Evolutionary conservation across 2,113 vertebrate genomes (phyloP).

Genomic region (Gasterosteus nipponicus): DNA sequence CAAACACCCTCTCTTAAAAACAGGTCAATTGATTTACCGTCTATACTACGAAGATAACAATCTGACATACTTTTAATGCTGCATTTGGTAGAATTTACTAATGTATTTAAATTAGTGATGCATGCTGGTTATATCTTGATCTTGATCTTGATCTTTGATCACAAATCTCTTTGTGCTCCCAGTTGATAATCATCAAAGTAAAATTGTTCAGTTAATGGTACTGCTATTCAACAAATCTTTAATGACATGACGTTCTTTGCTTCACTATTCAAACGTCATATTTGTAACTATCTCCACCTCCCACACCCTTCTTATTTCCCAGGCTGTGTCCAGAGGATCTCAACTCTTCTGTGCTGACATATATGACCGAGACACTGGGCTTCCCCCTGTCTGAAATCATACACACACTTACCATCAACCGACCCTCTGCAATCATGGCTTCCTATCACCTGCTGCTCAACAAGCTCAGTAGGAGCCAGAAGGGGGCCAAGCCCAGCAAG

Average conservation of each 20-base stretch:
- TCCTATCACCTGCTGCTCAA: conserved; percentile 85
- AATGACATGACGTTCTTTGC: conserved; percentile 6
- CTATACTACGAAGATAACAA: neutral
- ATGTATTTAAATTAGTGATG: neutral
- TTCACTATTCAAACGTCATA: neutral
- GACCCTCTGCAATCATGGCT: conserved; percentile 84
- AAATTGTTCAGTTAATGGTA: conserved; percentile 12
- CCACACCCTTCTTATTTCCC: conserved; percentile 10
- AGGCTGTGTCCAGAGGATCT: conserved; percentile 82
- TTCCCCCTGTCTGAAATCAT: conserved; percentile 81
- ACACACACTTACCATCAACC: conserved; percentile 81
- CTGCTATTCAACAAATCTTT: conserved; percentile 11
- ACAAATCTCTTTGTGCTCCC: conserved; percentile 33
- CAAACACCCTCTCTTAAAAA: conserved; percentile 75
- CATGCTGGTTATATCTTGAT: neutral
- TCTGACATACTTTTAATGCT: no score
- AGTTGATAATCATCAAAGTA: neutral
- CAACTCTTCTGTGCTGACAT: conserved; percentile 80
- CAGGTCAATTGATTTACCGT: conserved; percentile 69
- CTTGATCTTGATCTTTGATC: conserved; percentile 41
- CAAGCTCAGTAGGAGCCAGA: conserved; percentile 82
- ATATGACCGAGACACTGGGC: conserved; percentile 82
- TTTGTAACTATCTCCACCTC: neutral
- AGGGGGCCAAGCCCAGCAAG: conserved; percentile 74
- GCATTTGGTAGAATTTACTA: no score